phyloP scores from a whole-genome alignment of 1,140 invertebrate genomes.

The Scaptomyza montana region DNA sequence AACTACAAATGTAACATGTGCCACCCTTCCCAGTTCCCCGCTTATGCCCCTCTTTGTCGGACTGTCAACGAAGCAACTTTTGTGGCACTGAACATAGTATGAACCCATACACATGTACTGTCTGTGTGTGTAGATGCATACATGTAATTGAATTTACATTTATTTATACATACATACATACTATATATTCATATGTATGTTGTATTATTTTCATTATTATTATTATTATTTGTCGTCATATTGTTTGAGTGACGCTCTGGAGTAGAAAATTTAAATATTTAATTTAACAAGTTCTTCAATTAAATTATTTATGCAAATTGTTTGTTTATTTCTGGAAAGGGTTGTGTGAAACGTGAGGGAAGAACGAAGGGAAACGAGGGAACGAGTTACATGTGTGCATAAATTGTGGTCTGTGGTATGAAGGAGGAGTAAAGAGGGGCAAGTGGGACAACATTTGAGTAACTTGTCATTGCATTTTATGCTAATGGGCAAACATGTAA shows the following conservation, averaged over 20 bases:
- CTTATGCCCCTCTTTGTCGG: background rate
- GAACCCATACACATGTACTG: no score
- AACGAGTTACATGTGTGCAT: background rate
- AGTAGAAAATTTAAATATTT: slow-evolving; percentile 69
- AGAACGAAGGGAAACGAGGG: no score
- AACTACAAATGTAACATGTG: slow-evolving; percentile 6
- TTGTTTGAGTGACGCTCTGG: slow-evolving; percentile 49
- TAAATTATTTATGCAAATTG: slow-evolving; percentile 74
- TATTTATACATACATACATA: slow-evolving; percentile 47
- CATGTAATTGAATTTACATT: slow-evolving; percentile 68
- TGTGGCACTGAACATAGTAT: background rate
- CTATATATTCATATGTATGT: slow-evolving; percentile 8
- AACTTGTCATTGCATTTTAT: background rate
- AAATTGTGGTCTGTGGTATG: no score
- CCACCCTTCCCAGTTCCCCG: background rate
- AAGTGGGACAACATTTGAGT: background rate
- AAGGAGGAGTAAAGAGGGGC: background rate
- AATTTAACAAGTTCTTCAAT: slow-evolving; percentile 78
- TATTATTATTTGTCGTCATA: slow-evolving; percentile 63
- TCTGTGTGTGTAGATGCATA: background rate
- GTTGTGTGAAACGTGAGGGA: no score
- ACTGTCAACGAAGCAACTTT: background rate
- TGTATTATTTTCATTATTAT: slow-evolving; percentile 27
- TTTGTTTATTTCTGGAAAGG: slow-evolving; percentile 10
- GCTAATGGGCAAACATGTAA: background rate